Evolutionary conservation across 1,140 invertebrate species (phyloP).

Genomic region (Zelostemma sp.): DNA sequence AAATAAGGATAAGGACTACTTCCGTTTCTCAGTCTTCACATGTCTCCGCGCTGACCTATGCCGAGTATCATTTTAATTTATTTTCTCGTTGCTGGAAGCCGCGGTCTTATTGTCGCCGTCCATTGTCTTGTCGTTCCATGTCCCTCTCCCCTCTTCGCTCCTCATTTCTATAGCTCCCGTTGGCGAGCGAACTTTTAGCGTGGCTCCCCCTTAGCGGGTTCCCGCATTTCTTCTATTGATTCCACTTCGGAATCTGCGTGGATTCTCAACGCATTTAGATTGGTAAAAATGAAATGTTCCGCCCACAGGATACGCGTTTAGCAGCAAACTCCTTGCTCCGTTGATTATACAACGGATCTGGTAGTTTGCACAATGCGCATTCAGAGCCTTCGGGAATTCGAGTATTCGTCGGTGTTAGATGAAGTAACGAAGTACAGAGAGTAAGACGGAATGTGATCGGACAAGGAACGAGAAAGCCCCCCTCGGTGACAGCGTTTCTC

Average conservation of each 20-base stretch:
- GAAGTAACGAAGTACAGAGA: neutral
- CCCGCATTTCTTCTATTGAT: constrained; percentile 9
- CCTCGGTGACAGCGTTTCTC: constrained; percentile 20
- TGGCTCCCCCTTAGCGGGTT: constrained; percentile 13
- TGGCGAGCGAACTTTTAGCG: constrained; percentile 26
- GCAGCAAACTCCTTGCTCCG: constrained; percentile 36
- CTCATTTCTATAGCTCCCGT: constrained; percentile 16
- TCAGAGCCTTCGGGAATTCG: too few species aligned
- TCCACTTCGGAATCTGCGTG: constrained; percentile 19
- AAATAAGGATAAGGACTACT: constrained; percentile 17
- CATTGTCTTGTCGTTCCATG: constrained; percentile 59
- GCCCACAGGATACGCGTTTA: constrained; percentile 40
- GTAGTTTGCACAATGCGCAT: too few species aligned
- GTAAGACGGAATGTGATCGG: neutral
- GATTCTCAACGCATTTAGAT: constrained; percentile 33
- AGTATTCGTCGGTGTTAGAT: too few species aligned
- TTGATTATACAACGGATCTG: constrained; percentile 22
- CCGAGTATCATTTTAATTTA: constrained; percentile 58
- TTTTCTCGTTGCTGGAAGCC: constrained; percentile 42
- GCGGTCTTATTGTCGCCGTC: constrained; percentile 56
- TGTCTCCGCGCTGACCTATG: constrained; percentile 9
- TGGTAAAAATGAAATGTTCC: constrained; percentile 32
- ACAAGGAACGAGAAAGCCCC: constrained; percentile 9
- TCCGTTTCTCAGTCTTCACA: constrained; percentile 14
- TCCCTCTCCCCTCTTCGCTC: constrained; percentile 18